These are phyloP conservation scores for Eupsilia transversa DNA, from an alignment of 2,888 invertebrate genomes.

Conservation along the genomic window DNA sequence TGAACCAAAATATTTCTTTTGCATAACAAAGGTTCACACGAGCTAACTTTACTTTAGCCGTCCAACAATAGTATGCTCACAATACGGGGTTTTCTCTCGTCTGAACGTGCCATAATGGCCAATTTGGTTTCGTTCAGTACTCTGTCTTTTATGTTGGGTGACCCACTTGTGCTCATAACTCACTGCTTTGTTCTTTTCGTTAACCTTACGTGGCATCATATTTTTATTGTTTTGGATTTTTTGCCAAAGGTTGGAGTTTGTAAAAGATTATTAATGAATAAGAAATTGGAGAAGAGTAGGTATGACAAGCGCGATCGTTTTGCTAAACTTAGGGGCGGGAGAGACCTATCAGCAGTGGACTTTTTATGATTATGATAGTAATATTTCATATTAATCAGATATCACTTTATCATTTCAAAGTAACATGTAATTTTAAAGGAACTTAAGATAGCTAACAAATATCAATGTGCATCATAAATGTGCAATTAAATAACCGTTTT, in stretches of 20 bases:
- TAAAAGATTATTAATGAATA: background rate
- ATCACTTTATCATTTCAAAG: background rate
- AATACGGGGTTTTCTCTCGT: slow-evolving; percentile 52
- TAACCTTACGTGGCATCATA: slow-evolving; percentile 13
- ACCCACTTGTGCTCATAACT: slow-evolving; percentile 54
- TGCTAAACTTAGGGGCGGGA: background rate
- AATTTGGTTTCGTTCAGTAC: slow-evolving; percentile 44
- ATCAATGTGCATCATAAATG: background rate
- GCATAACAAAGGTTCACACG: slow-evolving; percentile 41
- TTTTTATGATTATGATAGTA: background rate
- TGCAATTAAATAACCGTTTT: slow-evolving; percentile 6
- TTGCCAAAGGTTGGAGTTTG: background rate
- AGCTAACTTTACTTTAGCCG: background rate
- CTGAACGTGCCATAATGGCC: slow-evolving; percentile 53
- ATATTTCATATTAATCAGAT: background rate
- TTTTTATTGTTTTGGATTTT: slow-evolving; percentile 16
- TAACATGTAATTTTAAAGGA: background rate
- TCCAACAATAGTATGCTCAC: slow-evolving; percentile 46
- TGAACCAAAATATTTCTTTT: slow-evolving; percentile 9
- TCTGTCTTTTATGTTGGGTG: slow-evolving; percentile 44
- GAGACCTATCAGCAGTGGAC: background rate
- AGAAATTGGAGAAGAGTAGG: background rate
- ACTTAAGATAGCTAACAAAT: background rate
- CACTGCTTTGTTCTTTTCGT: slow-evolving; percentile 47
- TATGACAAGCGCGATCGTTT: background rate